phyloP scores from a whole-genome alignment of 1,140 invertebrate genomes.

The Hyphantria cunea region DNA sequence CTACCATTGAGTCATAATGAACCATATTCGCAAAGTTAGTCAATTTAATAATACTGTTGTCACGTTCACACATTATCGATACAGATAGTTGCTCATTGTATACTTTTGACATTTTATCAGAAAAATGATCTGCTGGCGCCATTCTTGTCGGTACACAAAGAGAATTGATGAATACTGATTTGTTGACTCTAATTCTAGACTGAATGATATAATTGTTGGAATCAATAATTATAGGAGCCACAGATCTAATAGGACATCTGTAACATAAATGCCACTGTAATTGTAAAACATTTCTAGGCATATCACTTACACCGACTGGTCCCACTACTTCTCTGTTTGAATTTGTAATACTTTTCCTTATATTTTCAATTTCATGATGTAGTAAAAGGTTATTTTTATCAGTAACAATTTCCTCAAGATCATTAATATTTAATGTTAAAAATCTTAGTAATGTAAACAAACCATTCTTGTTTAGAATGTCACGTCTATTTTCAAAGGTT shows the following conservation, averaged over 20 bases:
- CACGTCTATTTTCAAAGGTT: conserved; percentile 64
- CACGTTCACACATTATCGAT: conserved; percentile 54
- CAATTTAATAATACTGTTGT: conserved; percentile 57
- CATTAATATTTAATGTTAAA: conserved; percentile 50
- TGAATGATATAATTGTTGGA: conserved; percentile 54
- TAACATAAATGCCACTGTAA: conserved; percentile 68
- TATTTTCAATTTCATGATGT: conserved; percentile 44
- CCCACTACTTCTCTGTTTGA: conserved; percentile 25
- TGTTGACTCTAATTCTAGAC: conserved; percentile 65
- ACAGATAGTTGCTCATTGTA: conserved; percentile 73
- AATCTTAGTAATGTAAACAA: conserved; percentile 69
- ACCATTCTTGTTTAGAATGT: conserved; percentile 66
- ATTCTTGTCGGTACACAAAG: conserved; percentile 72
- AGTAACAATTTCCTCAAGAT: conserved; percentile 56
- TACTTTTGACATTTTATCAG: conserved; percentile 49
- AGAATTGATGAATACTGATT: conserved; percentile 75
- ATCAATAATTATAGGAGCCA: conserved; percentile 68
- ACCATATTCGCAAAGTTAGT: conserved; percentile 58
- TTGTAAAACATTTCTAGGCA: conserved; percentile 54
- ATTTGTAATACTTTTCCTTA: conserved; percentile 42
- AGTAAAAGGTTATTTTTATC: conserved; percentile 53
- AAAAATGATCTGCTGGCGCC: conserved; percentile 58
- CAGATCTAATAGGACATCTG: conserved; percentile 63
- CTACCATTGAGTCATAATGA: conserved; percentile 66
- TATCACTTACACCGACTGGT: conserved; percentile 26